phyloP scores from a whole-genome alignment of 2,888 invertebrate species.

The Drosophila fungiperda region DNA sequence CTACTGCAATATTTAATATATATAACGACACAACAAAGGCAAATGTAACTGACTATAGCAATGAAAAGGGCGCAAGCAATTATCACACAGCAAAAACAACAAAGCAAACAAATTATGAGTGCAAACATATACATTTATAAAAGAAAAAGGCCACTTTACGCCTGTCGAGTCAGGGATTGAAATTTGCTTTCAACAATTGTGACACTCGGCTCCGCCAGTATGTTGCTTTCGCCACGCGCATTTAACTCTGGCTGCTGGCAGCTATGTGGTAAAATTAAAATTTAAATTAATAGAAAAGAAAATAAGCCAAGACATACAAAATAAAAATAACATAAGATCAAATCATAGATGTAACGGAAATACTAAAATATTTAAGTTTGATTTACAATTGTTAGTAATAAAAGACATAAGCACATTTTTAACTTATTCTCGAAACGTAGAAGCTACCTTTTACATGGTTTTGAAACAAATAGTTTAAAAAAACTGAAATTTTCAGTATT shows the following conservation, averaged over 20 bases:
- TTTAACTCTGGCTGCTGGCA: constrained; percentile 54
- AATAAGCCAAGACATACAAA: constrained; percentile 49
- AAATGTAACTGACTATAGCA: constrained; percentile 28
- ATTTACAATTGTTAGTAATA: not conserved
- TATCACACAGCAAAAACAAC: constrained; percentile 28
- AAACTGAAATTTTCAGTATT: constrained; percentile 12
- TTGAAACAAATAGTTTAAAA: not conserved
- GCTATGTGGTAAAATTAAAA: constrained; percentile 45
- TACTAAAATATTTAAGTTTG: constrained; percentile 1
- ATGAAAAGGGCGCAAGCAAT: constrained; percentile 40
- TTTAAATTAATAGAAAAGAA: constrained; percentile 43
- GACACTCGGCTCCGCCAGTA: constrained; percentile 54
- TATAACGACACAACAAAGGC: constrained; percentile 36
- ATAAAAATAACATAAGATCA: constrained; percentile 38
- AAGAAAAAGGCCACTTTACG: constrained; percentile 73
- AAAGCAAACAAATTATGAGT: constrained; percentile 32
- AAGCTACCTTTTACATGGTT: not conserved
- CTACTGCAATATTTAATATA: constrained; percentile 6
- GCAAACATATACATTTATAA: constrained; percentile 10
- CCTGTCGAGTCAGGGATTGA: constrained; percentile 69
- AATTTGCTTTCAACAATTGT: constrained; percentile 48
- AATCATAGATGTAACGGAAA: constrained; percentile 27
- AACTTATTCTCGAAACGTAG: not conserved
- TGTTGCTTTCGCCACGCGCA: constrained; percentile 56
- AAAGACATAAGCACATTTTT: not conserved